phyloP scores from a whole-genome alignment of 92 coral and sea anemone species.

The Parazoanthus swiftii region DNA sequence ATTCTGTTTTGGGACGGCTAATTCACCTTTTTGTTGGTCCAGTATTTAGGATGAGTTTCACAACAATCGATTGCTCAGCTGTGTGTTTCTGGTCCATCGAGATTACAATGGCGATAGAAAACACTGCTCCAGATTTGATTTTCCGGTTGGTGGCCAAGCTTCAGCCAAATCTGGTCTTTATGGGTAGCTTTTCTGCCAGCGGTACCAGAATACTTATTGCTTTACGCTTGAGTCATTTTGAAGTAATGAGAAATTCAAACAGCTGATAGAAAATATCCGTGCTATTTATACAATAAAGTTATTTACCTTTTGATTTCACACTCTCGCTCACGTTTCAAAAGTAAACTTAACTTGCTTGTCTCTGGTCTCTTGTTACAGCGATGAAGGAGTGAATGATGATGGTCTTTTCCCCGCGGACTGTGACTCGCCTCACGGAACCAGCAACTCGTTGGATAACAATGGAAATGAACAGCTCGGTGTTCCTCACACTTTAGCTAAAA shows the following conservation, averaged over 20 bases:
- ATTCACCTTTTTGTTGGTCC: slow-evolving; percentile 2
- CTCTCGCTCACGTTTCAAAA: slow-evolving; percentile 51
- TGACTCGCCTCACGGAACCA: slow-evolving; percentile 18
- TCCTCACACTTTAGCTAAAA: slow-evolving; percentile 25
- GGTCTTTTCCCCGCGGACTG: slow-evolving; percentile 5
- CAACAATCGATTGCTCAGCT: slow-evolving; percentile 37
- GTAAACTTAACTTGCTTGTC: slow-evolving; percentile 37
- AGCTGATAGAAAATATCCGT: slow-evolving; percentile 50
- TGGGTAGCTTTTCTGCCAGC: neutral
- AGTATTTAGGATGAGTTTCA: slow-evolving; percentile 21
- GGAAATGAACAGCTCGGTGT: slow-evolving; percentile 21
- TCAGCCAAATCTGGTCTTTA: neutral
- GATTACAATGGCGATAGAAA: slow-evolving; percentile 21
- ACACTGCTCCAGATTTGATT: neutral
- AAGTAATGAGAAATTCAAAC: slow-evolving; percentile 31
- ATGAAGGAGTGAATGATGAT: slow-evolving; percentile 22
- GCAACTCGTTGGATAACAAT: slow-evolving; percentile 22
- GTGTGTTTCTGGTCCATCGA: slow-evolving; percentile 21
- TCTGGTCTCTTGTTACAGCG: slow-evolving; percentile 39
- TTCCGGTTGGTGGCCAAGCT: slow-evolving; percentile 19
- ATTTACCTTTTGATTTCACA: slow-evolving; percentile 52
- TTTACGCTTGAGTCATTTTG: slow-evolving; percentile 21
- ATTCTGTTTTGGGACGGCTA: slow-evolving; percentile 34
- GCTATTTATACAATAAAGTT: slow-evolving; percentile 46
- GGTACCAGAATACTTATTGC: neutral